These are phyloP conservation scores for Heterocephalus glaber DNA, from an alignment of 2,113 vertebrate species.

Conservation along the genomic window DNA sequence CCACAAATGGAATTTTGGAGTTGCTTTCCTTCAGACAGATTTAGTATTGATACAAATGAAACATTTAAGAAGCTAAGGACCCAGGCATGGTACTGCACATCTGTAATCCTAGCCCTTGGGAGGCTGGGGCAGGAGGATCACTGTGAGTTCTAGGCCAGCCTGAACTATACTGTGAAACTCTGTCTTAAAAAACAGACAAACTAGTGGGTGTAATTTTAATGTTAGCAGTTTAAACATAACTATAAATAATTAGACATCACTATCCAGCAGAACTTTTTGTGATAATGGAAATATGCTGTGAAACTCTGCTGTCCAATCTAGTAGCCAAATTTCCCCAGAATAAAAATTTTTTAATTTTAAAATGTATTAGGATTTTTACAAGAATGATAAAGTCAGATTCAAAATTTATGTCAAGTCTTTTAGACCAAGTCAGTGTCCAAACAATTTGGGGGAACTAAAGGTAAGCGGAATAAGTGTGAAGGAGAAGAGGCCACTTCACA, in stretches of 20 bases:
- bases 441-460: neutral
- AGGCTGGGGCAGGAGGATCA: neutral
- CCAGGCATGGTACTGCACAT: neutral
- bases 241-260: neutral
- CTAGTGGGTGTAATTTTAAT: neutral
- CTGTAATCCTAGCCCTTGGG: neutral
- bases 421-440: neutral
- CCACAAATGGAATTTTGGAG: neutral
- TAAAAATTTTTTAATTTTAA: neutral
- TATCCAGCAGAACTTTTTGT: neutral
- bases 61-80: neutral
- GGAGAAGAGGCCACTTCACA: neutral
- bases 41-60: conserved; percentile 17
- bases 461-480: neutral
- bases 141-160: neutral
- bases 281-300: neutral
- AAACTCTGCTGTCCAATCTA: neutral
- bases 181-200: neutral
- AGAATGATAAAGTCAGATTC: neutral
- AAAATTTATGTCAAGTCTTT: conserved; percentile 18
- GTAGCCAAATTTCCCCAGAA: neutral
- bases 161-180: neutral
- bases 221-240: neutral
- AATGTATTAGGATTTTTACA: neutral
- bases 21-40: neutral